Conservation (phyloP, 2,113 vertebrate species). For the Irena cyanogastra region DNA sequence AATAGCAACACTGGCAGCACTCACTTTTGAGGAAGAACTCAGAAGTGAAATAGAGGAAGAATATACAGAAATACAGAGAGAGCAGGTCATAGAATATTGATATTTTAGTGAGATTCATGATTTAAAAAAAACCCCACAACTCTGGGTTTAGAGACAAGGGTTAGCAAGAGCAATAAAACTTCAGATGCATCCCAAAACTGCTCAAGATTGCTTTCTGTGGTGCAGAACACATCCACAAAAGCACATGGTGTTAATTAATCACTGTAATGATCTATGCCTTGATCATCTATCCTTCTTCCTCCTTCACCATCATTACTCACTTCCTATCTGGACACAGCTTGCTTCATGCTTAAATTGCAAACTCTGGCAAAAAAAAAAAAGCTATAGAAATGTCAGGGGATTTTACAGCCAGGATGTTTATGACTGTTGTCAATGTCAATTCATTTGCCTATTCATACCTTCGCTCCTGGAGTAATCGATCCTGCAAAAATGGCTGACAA, state of each 20-base stretch:
- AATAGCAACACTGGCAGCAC: neutral
- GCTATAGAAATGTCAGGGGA: neutral
- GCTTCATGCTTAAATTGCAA: neutral
- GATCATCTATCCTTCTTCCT: neutral
- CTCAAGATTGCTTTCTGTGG: neutral
- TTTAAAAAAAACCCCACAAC: neutral
- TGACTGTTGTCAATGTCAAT: neutral
- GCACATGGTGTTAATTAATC: neutral
- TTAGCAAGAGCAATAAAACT: neutral
- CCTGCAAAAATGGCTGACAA: neutral
- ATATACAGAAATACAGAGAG: neutral
- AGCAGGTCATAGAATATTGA: neutral
- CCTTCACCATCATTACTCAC: neutral
- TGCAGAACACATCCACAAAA: neutral
- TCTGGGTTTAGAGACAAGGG: neutral
- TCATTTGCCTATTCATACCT: neutral
- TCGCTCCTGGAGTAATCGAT: fast-evolving
- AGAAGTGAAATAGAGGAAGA: neutral
- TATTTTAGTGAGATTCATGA: neutral
- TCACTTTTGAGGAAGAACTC: neutral
- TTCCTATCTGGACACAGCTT: neutral
- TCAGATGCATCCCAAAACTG: neutral
- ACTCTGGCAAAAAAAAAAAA: neutral
- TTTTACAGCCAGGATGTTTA: neutral
- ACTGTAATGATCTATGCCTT: neutral